Evolutionary conservation across 2,888 invertebrate species (phyloP), one percentile per base, ranked within the genome.

Genomic region (Ceratothoa steindachneri): DNA sequence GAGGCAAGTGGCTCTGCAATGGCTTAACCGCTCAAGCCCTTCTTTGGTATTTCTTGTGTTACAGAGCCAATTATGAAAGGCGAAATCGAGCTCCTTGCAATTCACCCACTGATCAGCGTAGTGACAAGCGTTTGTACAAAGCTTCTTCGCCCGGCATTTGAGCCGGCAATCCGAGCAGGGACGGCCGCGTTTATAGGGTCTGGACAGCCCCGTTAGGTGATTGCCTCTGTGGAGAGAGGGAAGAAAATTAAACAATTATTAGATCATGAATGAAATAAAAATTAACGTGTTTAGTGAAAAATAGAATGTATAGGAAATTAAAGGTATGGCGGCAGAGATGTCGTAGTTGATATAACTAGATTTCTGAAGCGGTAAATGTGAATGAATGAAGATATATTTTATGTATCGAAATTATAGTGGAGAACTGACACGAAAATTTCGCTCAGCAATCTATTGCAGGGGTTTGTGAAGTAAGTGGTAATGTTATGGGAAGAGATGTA

Each of bases 81-180:
- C 86, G 75, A 85, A 82, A 78, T 88, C 84, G 28, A 92, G 85
- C 71, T 90, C 88, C 24, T 84, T 85, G 83, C 93, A 93, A 84
- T 93, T 92, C 70, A 89, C 88, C 88, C 89, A 92, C 51, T 87
- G 84, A 83, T 92, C 91, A 53, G 88, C 89, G 77, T 87, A 87
- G 51, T 87, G 86, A 82, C 93, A 93, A 0, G 88, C 83, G 85
- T 93, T 93, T 52, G 88, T 89, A 85, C 93, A 93, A n/a, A 92
- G 87, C 80, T 87, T 86, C 41, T 87, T 88, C 12, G 78, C 81
- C 75, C 87, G 85, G 83, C 92, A 92, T 79, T 88, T 84, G 28
- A 86, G 84, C 24, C 88, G 87, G 82, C 93, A 93, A 71, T 87
- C 87, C 30, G 84, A 86, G 83, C 93, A 93, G 0, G 90, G 87